Evolutionary conservation across 1,140 invertebrate genomes (phyloP), one percentile per base, ranked within the genome.

Genomic region (Wasmannia auropunctata): DNA sequence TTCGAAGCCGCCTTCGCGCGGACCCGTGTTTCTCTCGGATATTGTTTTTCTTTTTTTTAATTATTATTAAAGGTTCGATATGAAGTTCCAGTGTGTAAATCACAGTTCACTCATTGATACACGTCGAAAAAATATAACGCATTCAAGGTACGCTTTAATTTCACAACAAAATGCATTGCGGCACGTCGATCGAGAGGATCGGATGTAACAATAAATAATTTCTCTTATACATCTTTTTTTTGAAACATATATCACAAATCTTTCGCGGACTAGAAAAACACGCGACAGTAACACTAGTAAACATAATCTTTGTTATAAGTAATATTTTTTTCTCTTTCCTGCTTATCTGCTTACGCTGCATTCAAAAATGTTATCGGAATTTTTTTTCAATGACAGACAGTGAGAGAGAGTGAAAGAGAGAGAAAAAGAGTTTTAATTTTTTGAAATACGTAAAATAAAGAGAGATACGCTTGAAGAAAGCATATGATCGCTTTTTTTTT

Each of bases 401-500:
- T 56, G 49, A 54, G 16, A 34, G 19, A 58, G 22, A 46, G 31
- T 37, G 31, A 58, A 51, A 75, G 14, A 58, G 4, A 37, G 31
- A 58, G 19, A 75, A 51, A 62, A 16, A 49, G 25, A 79, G n/a
- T 70, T 63, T 19, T 43, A 37, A 54, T 77, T 70, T 56, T 51
- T 81, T 8, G 14, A 81, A 7, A 80, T 72, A 67, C 37, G 7
- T 31, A 83, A 83, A 83, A 40, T 28, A 58, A 28, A 56, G 34
- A 74, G 5, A 81, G n/a, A 75, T 72, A 31, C 37, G 51, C 28
- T 72, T 60, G 51, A 80, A 65, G 62, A 80, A 67, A 65, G 74
- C 74, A 77, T 80, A 80, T 14, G 16, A 65, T 80, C 76, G 75
- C 63, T 69, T 85, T 63, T 69, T n/a, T 43, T 79, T 91, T 92